These are phyloP conservation scores for Wasmannia auropunctata DNA, from an alignment of 1,140 invertebrate species.

Conservation along the genomic window DNA sequence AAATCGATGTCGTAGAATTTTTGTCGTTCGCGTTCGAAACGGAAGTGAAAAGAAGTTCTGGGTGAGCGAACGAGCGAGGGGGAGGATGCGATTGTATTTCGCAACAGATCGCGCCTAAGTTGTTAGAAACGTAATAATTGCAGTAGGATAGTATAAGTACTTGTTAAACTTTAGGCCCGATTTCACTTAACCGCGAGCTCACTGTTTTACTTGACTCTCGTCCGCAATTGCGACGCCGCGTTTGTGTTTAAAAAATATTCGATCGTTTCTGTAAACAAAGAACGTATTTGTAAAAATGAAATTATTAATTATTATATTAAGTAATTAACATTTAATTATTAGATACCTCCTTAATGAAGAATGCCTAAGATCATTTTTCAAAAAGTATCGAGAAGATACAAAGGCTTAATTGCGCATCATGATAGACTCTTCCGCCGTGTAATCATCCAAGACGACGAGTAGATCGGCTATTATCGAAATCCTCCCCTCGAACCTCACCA, in stretches of 20 bases:
- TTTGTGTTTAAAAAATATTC: neutral
- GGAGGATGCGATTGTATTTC: constrained; percentile 36
- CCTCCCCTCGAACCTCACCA: constrained; percentile 19
- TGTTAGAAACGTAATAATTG: constrained; percentile 4
- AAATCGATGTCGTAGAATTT: constrained; percentile 47
- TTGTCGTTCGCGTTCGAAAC: constrained; percentile 20
- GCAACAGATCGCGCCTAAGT: constrained; percentile 46
- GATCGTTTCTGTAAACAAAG: neutral
- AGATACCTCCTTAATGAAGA: neutral
- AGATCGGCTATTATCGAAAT: constrained; percentile 8
- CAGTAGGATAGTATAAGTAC: neutral
- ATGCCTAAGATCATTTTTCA: neutral
- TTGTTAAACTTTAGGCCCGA: constrained; percentile 2
- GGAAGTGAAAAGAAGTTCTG: neutral
- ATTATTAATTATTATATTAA: constrained; percentile 1
- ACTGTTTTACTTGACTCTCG: neutral
- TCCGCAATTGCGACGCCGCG: neutral
- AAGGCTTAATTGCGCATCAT: neutral
- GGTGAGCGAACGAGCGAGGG: neutral
- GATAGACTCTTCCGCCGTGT: neutral
- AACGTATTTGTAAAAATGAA: neutral
- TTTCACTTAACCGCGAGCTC: neutral
- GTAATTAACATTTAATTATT: neutral
- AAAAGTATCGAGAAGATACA: neutral
- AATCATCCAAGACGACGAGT: no score